A percentile compares a stretch with the other conserved stretches of the same genome.
phyloP scores from a whole-genome alignment of 2,797 vertebrate genomes.

The Pelodytes ibericus region DNA sequence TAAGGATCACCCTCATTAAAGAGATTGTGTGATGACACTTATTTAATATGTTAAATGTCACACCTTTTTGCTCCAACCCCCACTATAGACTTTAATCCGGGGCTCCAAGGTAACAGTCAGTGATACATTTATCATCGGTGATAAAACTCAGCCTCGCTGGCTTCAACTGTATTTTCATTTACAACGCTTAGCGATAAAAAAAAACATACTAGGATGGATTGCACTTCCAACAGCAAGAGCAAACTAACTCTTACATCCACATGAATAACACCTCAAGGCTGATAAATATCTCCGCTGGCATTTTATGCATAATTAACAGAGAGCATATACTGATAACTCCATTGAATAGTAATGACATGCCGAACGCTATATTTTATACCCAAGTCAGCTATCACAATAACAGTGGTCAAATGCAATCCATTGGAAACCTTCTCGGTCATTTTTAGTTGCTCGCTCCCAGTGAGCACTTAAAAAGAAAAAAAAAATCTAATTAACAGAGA shows the following conservation, averaged over 20 bases:
- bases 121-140: neutral
- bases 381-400: conserved; percentile 56
- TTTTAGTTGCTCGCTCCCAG: conserved; percentile 62
- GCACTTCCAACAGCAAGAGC: conserved; percentile 32
- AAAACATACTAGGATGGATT: conserved; percentile 30
- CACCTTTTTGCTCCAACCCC: too few relatives aligned
- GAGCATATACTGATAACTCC: conserved; percentile 58
- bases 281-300: conserved; percentile 64
- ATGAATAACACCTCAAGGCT: conserved; percentile 59
- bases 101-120: neutral
- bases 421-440: conserved; percentile 58
- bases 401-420: conserved; percentile 59
- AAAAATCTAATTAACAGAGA: conserved; percentile 64
- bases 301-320: conserved; percentile 71
- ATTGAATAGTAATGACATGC: conserved; percentile 63
- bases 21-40: too few relatives aligned
- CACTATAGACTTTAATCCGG: too few relatives aligned
- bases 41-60: too few relatives aligned
- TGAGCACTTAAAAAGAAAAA: conserved; percentile 62
- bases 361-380: conserved; percentile 57
- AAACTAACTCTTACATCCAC: conserved; percentile 52
- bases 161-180: conserved; percentile 16
- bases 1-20: too few relatives aligned
- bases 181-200: conserved; percentile 6
- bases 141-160: neutral